Evolutionary conservation across 2,888 invertebrate species (phyloP), one percentile per base, ranked within the genome.

Genomic region (Eupithecia vulgata): DNA sequence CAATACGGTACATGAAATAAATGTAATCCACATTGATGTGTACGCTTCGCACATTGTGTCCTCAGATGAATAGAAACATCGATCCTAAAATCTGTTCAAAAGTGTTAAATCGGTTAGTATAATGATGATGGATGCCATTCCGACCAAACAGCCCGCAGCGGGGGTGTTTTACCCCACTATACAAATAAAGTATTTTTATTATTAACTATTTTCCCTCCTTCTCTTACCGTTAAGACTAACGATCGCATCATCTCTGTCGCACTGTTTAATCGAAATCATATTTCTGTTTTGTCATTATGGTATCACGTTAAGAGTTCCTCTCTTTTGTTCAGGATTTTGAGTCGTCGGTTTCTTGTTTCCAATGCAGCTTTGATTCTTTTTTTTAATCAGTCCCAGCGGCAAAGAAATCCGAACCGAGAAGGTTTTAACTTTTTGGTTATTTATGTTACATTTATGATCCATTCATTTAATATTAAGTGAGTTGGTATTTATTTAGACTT

Each of bases 251-350:
- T 89, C 88, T 84, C 89, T 81, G 85, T 93, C 89, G 77, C 89
- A 87, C 91, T 81, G 84, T 92, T 92, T 92, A 93, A 94, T 94
- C 94, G 94, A 93, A 93, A 94, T 93, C 91, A 94, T 93, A 94
- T 94, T 94, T 94, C 94, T 94, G 93, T 94, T 93, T 94, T 93
- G 94, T 94, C 94, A 94, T 94, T 94, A 94, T 93, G 88, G 92
- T 92, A 93, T 93, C 93, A 87, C 92, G 89, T 94, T 93, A 88
- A 90, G 88, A 91, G 92, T 92, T 92, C 92, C 91, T 91, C 90
- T 92, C 93, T 86, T 92, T 94, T 94, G 94, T 94, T 88, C 91
- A 87, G 85, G 83, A 87, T 90, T 91, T 88, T 82, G 88, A 89
- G 88, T 91, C 90, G 89, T 82, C 84, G 92, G 93, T 92, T 92